A percentile compares a stretch with the other conserved stretches of the same genome.
These are phyloP conservation scores for Dorcus parallelipipedus DNA, from an alignment of 2,888 invertebrate species.

Conservation along the genomic window DNA sequence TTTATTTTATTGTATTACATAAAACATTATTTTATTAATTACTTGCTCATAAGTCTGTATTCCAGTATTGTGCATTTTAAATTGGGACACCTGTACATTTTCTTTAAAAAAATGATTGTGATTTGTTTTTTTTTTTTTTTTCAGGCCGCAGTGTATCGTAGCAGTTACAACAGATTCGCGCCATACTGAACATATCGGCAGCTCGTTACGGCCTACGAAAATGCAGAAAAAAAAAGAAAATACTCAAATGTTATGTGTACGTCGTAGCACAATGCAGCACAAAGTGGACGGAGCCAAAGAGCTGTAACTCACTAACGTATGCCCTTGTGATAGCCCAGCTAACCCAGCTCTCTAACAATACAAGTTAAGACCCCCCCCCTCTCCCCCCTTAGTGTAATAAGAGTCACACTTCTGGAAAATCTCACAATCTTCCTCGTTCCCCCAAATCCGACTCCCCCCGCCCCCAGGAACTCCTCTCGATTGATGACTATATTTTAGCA, in stretches of 20 bases:
- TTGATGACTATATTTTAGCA: neutral
- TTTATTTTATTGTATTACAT: too few species aligned
- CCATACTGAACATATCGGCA: slow-evolving; percentile 70
- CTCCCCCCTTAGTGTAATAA: neutral
- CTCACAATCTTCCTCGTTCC: neutral
- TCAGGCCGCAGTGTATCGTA: slow-evolving; percentile 89
- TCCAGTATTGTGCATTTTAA: too few species aligned
- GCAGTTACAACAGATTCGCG: slow-evolving; percentile 92
- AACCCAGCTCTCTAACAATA: slow-evolving; percentile 43
- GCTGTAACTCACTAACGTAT: slow-evolving; percentile 49
- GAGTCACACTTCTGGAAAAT: neutral
- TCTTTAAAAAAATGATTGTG: too few species aligned
- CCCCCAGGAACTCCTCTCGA: neutral
- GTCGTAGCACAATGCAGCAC: slow-evolving; percentile 38
- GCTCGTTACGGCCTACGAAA: slow-evolving; percentile 43
- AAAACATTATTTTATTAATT: too few species aligned
- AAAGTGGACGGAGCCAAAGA: slow-evolving; percentile 43
- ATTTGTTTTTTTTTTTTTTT: too few species aligned
- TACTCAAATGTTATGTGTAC: slow-evolving; percentile 41
- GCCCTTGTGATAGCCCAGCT: slow-evolving; percentile 48
- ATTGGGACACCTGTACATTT: too few species aligned
- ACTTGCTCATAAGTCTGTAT: too few species aligned
- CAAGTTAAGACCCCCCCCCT: neutral
- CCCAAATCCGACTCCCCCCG: neutral
- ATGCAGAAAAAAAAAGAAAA: slow-evolving; percentile 9